Evolutionary conservation across 2,113 vertebrate genomes (phyloP).

Genomic region (Elachura formosa): DNA sequence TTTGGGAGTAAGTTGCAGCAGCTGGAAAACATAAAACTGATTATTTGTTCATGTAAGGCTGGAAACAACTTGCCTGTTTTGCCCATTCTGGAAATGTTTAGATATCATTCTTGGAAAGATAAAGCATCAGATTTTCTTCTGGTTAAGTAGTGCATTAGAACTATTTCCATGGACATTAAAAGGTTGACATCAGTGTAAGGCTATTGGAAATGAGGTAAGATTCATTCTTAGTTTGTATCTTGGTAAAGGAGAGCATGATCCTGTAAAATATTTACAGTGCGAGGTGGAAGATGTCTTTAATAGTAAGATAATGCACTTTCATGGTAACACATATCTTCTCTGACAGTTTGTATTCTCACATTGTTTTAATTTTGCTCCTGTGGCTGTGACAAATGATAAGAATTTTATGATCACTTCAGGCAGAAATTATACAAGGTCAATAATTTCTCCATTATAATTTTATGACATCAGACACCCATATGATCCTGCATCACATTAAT

Average conservation of each 20-base stretch:
- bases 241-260: background rate
- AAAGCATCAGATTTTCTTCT: background rate
- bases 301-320: background rate
- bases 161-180: background rate
- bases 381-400: background rate
- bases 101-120: background rate
- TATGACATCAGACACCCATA: background rate
- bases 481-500: background rate
- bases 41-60: background rate
- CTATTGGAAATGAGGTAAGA: background rate
- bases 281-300: background rate
- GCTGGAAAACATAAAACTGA: background rate
- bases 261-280: background rate
- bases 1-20: background rate
- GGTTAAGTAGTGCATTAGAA: background rate
- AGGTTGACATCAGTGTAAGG: background rate
- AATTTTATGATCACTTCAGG: background rate
- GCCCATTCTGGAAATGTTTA: background rate
- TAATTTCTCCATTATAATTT: background rate
- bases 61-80: background rate
- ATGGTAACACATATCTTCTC: background rate
- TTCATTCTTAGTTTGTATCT: background rate
- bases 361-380: background rate
- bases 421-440: conserved; percentile 5
- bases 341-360: background rate